These are phyloP conservation scores for Sturnira hondurensis DNA, from an alignment of 2,113 vertebrate species.

Conservation along the genomic window DNA sequence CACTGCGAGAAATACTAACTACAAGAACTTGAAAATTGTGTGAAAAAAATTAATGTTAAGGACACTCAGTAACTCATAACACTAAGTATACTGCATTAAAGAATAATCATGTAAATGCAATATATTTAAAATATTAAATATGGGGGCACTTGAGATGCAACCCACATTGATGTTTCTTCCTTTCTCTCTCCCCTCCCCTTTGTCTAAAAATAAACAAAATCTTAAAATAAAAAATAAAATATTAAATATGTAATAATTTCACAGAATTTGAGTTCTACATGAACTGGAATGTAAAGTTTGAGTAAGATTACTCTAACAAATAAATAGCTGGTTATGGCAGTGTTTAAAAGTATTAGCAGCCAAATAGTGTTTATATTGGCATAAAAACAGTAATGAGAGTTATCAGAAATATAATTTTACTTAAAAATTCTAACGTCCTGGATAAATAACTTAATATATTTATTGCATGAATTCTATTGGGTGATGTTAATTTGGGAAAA, in stretches of 20 bases:
- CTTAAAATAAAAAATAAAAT: too few relatives aligned
- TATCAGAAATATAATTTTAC: constrained; percentile 7
- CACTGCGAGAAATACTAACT: neutral
- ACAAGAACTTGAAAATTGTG: neutral
- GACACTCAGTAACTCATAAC: neutral
- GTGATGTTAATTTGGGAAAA: neutral
- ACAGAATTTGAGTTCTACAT: constrained; percentile 1
- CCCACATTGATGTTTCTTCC: too few relatives aligned
- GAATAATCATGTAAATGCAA: neutral
- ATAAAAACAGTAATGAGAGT: neutral
- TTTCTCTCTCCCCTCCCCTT: too few relatives aligned
- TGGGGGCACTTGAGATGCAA: too few relatives aligned
- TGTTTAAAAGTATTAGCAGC: neutral
- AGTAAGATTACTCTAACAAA: constrained; percentile 4
- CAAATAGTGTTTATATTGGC: neutral
- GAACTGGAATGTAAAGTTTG: neutral
- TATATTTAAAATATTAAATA: neutral
- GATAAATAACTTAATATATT: neutral
- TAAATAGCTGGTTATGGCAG: neutral
- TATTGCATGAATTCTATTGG: neutral
- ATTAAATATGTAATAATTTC: neutral
- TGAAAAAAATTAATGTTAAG: neutral
- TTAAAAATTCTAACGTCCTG: neutral
- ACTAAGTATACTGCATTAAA: neutral
- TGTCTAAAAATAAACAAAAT: too few relatives aligned